phyloP scores from a whole-genome alignment of 2,113 vertebrate species.

The Morone chrysops region DNA sequence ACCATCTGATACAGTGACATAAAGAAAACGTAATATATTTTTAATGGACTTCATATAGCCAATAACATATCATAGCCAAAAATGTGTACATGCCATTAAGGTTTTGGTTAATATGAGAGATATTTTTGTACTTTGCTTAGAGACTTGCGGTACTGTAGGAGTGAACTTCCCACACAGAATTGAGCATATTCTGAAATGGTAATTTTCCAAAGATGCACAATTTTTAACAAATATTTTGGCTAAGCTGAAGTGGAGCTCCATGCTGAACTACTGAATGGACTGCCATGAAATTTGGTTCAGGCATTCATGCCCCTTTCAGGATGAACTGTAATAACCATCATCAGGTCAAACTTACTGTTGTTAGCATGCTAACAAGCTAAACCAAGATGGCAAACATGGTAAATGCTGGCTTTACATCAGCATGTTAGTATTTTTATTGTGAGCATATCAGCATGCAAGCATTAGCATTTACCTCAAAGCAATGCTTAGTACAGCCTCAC shows the following conservation, averaged over 20 bases:
- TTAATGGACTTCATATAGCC: slow-evolving; percentile 3
- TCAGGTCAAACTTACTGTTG: not conserved
- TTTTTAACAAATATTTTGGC: not conserved
- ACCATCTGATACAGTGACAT: not conserved
- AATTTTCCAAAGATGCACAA: not conserved
- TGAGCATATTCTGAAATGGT: not conserved
- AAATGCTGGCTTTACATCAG: not conserved
- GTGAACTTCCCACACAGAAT: not conserved
- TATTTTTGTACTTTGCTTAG: not conserved
- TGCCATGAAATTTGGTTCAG: not conserved
- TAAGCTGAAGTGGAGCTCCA: not conserved
- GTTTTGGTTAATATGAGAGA: not conserved
- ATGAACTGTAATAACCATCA: not conserved
- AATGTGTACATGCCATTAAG: slow-evolving; percentile 3
- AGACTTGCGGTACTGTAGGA: not conserved
- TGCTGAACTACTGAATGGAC: not conserved
- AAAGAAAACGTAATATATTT: slow-evolving; percentile 10
- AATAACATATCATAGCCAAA: slow-evolving; percentile 2
- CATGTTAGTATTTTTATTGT: not conserved
- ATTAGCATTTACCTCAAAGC: not conserved
- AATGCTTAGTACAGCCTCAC: not conserved
- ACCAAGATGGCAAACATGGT: not conserved
- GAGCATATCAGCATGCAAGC: not conserved
- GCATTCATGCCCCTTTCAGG: not conserved
- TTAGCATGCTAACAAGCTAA: not conserved